phyloP scores from a whole-genome alignment of 2,888 invertebrate genomes.

The Drosophila ustulata region DNA sequence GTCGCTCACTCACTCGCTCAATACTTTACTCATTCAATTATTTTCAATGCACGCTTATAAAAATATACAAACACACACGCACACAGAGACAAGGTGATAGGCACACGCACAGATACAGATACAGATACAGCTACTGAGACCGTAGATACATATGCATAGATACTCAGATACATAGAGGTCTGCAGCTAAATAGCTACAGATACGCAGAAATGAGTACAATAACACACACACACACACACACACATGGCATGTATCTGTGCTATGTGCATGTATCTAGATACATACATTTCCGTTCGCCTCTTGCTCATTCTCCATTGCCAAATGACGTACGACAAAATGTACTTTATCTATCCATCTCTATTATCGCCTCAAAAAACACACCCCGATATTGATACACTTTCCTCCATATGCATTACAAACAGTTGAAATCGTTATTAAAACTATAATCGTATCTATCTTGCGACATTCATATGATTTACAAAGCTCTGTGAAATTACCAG shows the following conservation, averaged over 20 bases:
- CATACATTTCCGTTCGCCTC: slow-evolving; percentile 29
- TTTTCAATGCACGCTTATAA: slow-evolving; percentile 50
- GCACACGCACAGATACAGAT: slow-evolving; percentile 10
- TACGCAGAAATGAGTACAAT: slow-evolving; percentile 24
- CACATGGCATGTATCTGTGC: background rate
- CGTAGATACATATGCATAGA: slow-evolving; percentile 12
- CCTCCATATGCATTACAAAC: no score
- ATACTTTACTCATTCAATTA: slow-evolving; percentile 48
- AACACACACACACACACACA: slow-evolving; percentile 33
- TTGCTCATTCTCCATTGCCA: slow-evolving; percentile 38
- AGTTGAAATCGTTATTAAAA: background rate
- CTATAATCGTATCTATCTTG: background rate
- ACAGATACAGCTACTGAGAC: slow-evolving; percentile 21
- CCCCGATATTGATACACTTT: background rate
- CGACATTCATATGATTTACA: background rate
- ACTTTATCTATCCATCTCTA: slow-evolving; percentile 2
- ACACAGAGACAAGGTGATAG: background rate
- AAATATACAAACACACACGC: slow-evolving; percentile 25
- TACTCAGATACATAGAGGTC: slow-evolving; percentile 17
- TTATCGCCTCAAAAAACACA: background rate
- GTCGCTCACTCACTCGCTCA: slow-evolving; percentile 7
- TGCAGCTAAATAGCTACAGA: slow-evolving; percentile 30
- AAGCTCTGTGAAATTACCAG: no score
- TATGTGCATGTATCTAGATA: slow-evolving; percentile 27
- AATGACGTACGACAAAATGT: slow-evolving; percentile 29